Conservation (phyloP, 2,113 vertebrate species). For the Siniperca chuatsi region DNA sequence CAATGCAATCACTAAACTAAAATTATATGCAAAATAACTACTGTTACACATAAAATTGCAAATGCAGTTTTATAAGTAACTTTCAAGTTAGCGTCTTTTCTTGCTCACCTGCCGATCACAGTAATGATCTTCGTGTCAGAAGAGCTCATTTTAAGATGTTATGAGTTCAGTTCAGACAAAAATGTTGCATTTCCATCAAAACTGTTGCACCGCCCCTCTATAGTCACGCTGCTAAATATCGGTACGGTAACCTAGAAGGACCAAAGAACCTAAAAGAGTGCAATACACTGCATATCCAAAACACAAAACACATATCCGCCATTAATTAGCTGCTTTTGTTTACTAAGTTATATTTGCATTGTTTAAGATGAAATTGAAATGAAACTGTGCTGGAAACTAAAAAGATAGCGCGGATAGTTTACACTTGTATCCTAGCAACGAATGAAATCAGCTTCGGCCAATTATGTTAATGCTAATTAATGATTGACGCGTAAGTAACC, state of each 20-base stretch:
- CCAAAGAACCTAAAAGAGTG: background rate
- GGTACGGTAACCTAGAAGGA: constrained; percentile 37
- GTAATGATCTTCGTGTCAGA: constrained; percentile 72
- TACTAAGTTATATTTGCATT: fast-evolving
- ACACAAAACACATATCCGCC: fast-evolving
- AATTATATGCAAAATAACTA: background rate
- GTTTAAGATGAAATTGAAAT: fast-evolving
- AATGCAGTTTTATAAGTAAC: background rate
- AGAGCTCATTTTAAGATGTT: constrained; percentile 52
- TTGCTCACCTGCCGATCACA: constrained; percentile 84
- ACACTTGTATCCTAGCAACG: constrained; percentile 81
- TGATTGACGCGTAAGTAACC: constrained; percentile 44
- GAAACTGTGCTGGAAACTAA: fast-evolving
- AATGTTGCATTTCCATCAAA: background rate
- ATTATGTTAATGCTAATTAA: background rate
- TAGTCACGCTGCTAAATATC: constrained; percentile 23
- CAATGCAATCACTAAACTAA: background rate
- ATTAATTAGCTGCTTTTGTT: background rate
- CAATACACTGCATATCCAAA: background rate
- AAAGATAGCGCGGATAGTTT: background rate
- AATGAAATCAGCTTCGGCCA: constrained; percentile 36
- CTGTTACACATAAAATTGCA: background rate
- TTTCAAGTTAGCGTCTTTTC: background rate
- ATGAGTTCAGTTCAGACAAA: background rate
- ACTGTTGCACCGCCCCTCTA: background rate